Conservation (phyloP, 92 coral and sea anemone genomes). For the Hydrozoanthus gracilis region DNA sequence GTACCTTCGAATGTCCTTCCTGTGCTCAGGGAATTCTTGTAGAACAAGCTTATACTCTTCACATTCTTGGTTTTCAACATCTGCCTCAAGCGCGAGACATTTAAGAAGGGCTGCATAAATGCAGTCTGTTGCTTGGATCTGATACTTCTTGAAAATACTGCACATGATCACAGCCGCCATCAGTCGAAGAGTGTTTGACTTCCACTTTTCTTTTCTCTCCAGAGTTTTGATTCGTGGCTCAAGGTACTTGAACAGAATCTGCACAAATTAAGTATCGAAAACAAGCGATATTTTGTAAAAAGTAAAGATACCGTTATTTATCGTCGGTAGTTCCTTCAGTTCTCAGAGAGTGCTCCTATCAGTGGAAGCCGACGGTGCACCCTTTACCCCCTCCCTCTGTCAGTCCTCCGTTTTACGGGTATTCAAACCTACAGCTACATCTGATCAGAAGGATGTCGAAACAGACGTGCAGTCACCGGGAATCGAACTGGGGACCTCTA, state of each 20-base stretch:
- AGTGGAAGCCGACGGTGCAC: too few relatives aligned
- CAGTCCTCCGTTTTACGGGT: too few relatives aligned
- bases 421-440: too few relatives aligned
- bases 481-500: too few relatives aligned
- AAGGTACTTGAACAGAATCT: slow-evolving; percentile 25
- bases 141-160: slow-evolving; percentile 17
- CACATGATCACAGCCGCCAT: slow-evolving; percentile 28
- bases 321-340: too few relatives aligned
- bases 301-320: too few relatives aligned
- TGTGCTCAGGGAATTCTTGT: slow-evolving; percentile 3
- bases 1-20: not conserved
- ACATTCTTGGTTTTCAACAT: slow-evolving; percentile 1
- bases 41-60: slow-evolving; percentile 7
- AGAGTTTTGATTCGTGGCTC: slow-evolving; percentile 25
- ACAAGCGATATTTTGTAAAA: not conserved
- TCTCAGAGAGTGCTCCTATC: too few relatives aligned
- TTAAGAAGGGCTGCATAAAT: slow-evolving; percentile 18
- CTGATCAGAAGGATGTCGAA: too few relatives aligned
- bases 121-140: not conserved
- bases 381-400: too few relatives aligned
- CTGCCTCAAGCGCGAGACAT: slow-evolving; percentile 38
- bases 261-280: not conserved
- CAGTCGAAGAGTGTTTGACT: slow-evolving; percentile 26
- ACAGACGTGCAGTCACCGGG: too few relatives aligned
- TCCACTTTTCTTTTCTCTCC: slow-evolving; percentile 8